Evolutionary conservation across 92 coral and sea anemone genomes (phyloP).

Genomic region (Virgularia gustaviana): DNA sequence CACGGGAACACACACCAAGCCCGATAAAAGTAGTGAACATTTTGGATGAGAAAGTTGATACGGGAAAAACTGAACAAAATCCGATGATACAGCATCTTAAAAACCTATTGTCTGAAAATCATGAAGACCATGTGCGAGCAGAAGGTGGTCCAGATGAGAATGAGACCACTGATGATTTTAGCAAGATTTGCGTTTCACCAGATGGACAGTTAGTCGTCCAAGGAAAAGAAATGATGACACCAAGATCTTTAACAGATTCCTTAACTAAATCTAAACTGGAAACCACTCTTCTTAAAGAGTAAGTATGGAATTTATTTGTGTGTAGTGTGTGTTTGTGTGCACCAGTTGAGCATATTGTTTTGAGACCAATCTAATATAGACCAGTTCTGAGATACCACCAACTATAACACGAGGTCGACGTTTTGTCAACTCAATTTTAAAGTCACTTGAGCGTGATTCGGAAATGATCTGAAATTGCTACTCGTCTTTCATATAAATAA

Average conservation of each 20-base stretch:
- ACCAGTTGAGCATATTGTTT: not conserved
- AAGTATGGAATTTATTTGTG: conserved; percentile 24
- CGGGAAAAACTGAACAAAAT: not conserved
- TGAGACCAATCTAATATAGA: not conserved
- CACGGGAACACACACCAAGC: too few species aligned
- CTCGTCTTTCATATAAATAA: too few species aligned
- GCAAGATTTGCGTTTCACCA: conserved; percentile 1
- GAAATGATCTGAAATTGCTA: too few species aligned
- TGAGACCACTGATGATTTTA: conserved; percentile 7
- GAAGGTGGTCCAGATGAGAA: not conserved
- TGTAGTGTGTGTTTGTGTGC: not conserved
- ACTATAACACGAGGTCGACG: too few species aligned
- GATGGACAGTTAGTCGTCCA: conserved; percentile 66
- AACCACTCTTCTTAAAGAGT: conserved; percentile 60
- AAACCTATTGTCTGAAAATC: not conserved
- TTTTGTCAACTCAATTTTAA: too few species aligned
- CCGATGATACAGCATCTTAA: too few species aligned
- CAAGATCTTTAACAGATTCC: conserved; percentile 59
- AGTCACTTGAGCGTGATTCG: too few species aligned
- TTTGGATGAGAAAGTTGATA: not conserved
- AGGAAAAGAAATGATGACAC: conserved; percentile 67
- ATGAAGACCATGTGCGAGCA: not conserved
- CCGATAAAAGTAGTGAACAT: not conserved
- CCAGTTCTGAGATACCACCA: too few species aligned
- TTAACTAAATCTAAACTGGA: conserved; percentile 69